Conservation (phyloP, 2,113 vertebrate species). For the Collichthys lucidus region DNA sequence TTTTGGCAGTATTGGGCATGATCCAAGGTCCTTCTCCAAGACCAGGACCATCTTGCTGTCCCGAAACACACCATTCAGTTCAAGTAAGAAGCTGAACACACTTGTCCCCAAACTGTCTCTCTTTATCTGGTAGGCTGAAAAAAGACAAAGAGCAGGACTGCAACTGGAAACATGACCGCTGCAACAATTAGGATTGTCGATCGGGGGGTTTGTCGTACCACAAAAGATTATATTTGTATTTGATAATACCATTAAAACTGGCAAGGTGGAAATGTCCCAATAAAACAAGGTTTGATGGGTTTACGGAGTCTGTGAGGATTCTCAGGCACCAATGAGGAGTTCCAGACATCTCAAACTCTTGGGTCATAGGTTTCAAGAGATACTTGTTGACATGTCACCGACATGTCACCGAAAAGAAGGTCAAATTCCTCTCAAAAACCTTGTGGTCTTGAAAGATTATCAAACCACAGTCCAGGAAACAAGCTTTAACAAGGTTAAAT, state of each 20-base stretch:
- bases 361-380: background rate
- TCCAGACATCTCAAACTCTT: background rate
- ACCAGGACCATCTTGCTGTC: background rate
- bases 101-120: background rate
- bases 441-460: background rate
- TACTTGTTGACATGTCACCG: background rate
- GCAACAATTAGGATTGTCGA: no score
- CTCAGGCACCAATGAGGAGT: no score
- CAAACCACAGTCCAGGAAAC: background rate
- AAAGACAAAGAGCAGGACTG: background rate
- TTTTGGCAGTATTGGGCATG: background rate
- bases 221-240: background rate
- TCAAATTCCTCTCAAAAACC: background rate
- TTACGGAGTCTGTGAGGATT: background rate
- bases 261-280: background rate
- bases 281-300: background rate
- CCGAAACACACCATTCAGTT: background rate
- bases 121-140: background rate
- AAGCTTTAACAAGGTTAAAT: background rate
- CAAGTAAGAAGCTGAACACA: background rate
- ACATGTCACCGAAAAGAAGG: background rate
- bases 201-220: no score
- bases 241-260: background rate
- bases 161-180: background rate
- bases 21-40: background rate